Conservation (phyloP, 2,113 vertebrate species). For the Struthidea cinerea region DNA sequence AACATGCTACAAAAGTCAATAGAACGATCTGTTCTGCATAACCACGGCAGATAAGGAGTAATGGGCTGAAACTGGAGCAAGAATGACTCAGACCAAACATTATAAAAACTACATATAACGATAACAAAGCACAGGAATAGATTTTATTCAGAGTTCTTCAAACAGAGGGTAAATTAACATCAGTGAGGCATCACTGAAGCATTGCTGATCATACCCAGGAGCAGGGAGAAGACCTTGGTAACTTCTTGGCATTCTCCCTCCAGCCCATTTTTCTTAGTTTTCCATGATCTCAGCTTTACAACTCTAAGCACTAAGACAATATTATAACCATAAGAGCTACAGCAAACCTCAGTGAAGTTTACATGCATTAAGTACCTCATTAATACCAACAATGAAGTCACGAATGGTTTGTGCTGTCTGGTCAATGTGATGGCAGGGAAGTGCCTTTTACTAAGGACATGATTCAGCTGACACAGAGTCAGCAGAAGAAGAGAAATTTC, state of each 20-base stretch:
- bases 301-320: neutral
- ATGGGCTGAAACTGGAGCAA: neutral
- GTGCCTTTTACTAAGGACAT: neutral
- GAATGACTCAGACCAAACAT: constrained; percentile 8
- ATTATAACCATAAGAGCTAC: neutral
- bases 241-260: neutral
- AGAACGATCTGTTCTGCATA: neutral
- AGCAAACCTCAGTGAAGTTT: neutral
- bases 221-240: neutral
- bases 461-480: neutral
- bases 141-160: neutral
- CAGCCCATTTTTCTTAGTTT: neutral
- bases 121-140: neutral
- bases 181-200: neutral
- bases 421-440: neutral
- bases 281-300: neutral
- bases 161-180: neutral
- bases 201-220: neutral
- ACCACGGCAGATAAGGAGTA: neutral
- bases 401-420: neutral
- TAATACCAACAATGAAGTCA: neutral
- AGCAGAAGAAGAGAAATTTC: neutral
- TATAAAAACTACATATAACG: neutral
- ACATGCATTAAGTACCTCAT: neutral
- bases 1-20: constrained; percentile 7